A percentile compares a stretch with the other conserved stretches of the same genome.
These are phyloP conservation scores for Seriola rivoliana DNA, from an alignment of 2,113 vertebrate species.

Conservation along the genomic window DNA sequence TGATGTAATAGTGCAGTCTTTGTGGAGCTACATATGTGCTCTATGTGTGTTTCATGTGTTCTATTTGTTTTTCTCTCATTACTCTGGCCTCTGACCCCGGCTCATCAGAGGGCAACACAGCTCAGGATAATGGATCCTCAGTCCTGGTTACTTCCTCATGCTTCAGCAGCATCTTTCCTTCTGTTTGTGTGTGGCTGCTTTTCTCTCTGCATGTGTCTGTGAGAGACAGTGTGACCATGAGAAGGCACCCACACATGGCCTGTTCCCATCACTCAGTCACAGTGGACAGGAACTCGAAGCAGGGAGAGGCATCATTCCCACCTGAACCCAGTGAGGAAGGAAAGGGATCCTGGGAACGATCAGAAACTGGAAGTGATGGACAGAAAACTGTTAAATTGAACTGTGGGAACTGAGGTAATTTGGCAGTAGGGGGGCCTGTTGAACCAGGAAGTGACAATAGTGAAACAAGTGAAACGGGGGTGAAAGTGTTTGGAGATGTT, in stretches of 20 bases:
- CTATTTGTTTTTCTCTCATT: too few relatives aligned
- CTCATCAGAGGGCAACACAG: too few relatives aligned
- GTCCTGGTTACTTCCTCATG: neutral
- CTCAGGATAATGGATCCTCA: too few relatives aligned
- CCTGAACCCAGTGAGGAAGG: slow-evolving; percentile 49
- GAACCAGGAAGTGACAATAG: neutral
- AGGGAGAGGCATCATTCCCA: slow-evolving; percentile 48
- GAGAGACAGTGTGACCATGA: neutral
- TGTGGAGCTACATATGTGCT: too few relatives aligned
- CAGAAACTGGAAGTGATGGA: slow-evolving; percentile 56
- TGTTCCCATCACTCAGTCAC: slow-evolving; percentile 38
- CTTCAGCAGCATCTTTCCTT: neutral
- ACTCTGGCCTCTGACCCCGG: too few relatives aligned
- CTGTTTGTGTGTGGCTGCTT: neutral
- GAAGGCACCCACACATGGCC: neutral
- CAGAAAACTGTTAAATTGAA: slow-evolving; percentile 19
- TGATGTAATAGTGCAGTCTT: too few relatives aligned
- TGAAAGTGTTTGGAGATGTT: too few relatives aligned
- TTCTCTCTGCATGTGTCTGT: neutral
- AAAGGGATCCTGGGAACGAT: slow-evolving; percentile 43
- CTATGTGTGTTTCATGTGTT: too few relatives aligned
- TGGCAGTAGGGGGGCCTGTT: neutral
- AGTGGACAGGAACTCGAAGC: slow-evolving; percentile 29
- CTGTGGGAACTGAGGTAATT: slow-evolving; percentile 40
- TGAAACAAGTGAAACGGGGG: too few relatives aligned